Evolutionary conservation across 1,140 invertebrate species (phyloP), one percentile per base, ranked within the genome.

Genomic region (Lethocerus indicus): DNA sequence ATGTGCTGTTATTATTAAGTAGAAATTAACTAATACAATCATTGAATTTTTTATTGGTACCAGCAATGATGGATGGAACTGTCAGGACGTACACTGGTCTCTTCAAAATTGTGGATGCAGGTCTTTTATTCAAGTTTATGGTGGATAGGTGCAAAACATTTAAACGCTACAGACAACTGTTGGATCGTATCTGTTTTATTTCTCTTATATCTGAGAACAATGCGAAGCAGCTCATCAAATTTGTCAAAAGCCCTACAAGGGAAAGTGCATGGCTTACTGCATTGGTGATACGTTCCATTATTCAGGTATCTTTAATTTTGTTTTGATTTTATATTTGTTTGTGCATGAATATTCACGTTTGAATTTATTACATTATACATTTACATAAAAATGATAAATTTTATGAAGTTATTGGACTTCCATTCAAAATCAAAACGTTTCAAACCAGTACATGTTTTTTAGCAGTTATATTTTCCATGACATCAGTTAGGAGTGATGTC

Each of bases 291-390:
- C 35, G 41, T 14, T 44, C 21, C 14, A 12, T 51, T 9, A 25
- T 23, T 39, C 50, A 51, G 27, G 50, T 51, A 20, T 21, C 16
- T 45, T 25, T 35, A n/a, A n/a, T n/a, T n/a, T n/a, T n/a, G n/a
- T n/a, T n/a, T n/a, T n/a, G n/a, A n/a, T n/a, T n/a, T n/a, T n/a
- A n/a, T n/a, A n/a, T n/a, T n/a, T n/a, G n/a, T n/a, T n/a, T n/a
- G n/a, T n/a, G n/a, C n/a, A n/a, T n/a, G n/a, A n/a, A n/a, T n/a
- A n/a, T n/a, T n/a, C n/a, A n/a, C n/a, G n/a, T n/a, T n/a, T n/a
- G n/a, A n/a, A n/a, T n/a, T n/a, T n/a, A n/a, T n/a, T n/a, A n/a
- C n/a, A n/a, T n/a, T n/a, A n/a, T n/a, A n/a, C n/a, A n/a, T n/a
- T n/a, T n/a, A n/a, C n/a, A n/a, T n/a, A n/a, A n/a, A n/a, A n/a